Evolutionary conservation across 2,797 vertebrate species (phyloP).

Genomic region (Morus bassanus): DNA sequence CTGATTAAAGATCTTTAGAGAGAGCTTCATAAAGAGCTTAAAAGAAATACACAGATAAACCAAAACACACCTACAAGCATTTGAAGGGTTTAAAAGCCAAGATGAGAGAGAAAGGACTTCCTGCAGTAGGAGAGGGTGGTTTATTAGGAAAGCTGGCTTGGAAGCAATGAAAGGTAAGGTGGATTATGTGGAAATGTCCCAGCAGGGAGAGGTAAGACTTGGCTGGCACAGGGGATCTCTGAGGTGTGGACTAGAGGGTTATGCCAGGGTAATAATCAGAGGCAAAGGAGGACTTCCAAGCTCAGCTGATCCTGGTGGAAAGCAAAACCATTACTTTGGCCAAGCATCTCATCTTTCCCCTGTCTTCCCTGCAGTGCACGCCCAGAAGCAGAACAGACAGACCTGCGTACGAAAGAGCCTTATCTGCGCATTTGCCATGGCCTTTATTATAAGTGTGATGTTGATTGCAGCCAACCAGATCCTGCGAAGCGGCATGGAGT

Average conservation of each 20-base stretch:
- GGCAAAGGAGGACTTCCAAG: background rate
- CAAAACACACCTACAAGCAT: background rate
- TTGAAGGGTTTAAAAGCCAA: background rate
- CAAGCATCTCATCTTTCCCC: background rate
- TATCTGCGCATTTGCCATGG: conserved; percentile 98
- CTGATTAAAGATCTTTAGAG: background rate
- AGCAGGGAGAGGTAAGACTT: background rate
- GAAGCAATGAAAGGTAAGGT: background rate
- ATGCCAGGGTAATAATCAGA: too few species aligned
- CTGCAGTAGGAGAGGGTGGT: background rate
- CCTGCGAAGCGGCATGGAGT: conserved; percentile 99
- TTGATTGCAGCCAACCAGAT: conserved; percentile 99
- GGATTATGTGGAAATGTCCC: background rate
- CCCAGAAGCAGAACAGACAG: conserved; percentile 92
- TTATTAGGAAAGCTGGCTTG: background rate
- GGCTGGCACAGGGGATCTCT: fast-evolving
- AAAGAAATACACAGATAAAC: background rate
- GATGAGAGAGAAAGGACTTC: background rate
- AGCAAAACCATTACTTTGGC: fast-evolving
- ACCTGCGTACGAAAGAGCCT: conserved; percentile 95
- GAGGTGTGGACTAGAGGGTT: background rate
- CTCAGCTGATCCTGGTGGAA: background rate
- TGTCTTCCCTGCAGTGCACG: conserved; percentile 73
- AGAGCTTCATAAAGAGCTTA: background rate
- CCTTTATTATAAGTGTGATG: conserved; percentile 99